These are phyloP conservation scores for Dinomys branickii DNA, from an alignment of 2,113 vertebrate genomes.

Conservation along the genomic window DNA sequence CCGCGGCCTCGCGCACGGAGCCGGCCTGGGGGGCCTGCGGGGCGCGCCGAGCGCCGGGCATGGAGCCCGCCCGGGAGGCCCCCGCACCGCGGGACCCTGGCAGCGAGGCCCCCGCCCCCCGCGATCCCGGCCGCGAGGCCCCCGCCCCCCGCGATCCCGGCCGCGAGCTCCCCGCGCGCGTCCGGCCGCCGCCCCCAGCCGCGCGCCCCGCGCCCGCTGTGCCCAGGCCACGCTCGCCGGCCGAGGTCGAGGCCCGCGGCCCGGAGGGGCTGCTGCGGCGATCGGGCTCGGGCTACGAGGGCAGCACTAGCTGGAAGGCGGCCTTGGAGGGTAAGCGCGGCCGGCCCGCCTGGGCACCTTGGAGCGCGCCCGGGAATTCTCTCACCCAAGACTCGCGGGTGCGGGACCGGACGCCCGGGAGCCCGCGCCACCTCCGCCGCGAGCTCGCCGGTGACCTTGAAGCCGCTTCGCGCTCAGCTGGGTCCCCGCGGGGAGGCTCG, in stretches of 20 bases:
- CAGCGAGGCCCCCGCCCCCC: conserved; percentile 44
- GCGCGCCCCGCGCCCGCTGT: conserved; percentile 7
- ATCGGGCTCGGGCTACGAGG: conserved; percentile 79
- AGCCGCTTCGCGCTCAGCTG: neutral
- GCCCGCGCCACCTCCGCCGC: neutral
- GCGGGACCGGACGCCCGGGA: neutral
- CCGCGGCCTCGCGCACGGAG: conserved; percentile 33
- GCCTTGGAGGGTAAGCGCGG: conserved; percentile 80
- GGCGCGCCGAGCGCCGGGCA: neutral
- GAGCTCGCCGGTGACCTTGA: conserved; percentile 66
- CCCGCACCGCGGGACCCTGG: neutral
- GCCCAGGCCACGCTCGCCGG: conserved; percentile 60
- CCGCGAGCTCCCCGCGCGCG: conserved; percentile 30
- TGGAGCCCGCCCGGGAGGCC: conserved; percentile 44
- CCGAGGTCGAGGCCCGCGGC: conserved; percentile 63
- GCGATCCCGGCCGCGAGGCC: neutral
- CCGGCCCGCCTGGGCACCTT: neutral
- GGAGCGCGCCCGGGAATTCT: neutral
- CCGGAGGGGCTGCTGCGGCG: conserved; percentile 74
- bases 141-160: too few species aligned
- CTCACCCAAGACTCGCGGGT: neutral
- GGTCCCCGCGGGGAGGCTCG: neutral
- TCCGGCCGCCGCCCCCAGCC: conserved; percentile 43
- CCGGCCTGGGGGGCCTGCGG: conserved; percentile 51
- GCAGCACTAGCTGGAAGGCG: conserved; percentile 82